Evolutionary conservation across 1,140 invertebrate species (phyloP).

Genomic region (Nixonia krombeini): DNA sequence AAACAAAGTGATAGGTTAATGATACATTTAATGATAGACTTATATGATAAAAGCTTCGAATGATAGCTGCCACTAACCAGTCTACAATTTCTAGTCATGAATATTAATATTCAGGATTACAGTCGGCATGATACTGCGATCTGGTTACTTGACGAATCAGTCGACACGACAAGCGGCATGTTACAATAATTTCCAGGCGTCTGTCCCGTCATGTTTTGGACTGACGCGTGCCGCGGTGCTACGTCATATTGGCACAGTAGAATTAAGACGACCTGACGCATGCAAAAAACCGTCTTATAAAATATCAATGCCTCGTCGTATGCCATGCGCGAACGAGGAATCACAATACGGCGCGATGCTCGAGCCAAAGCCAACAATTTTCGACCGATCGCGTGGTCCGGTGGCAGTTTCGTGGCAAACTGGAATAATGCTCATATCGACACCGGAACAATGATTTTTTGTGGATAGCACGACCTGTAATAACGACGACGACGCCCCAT

Average conservation of each 20-base stretch:
- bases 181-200: too few relatives aligned
- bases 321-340: slow-evolving; percentile 28
- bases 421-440: slow-evolving; percentile 35
- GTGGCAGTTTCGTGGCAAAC: slow-evolving; percentile 26
- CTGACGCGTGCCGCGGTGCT: slow-evolving; percentile 43
- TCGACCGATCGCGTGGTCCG: slow-evolving; percentile 28
- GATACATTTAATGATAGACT: too few relatives aligned
- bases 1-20: too few relatives aligned
- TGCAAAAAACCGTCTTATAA: slow-evolving; percentile 28
- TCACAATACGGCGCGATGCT: slow-evolving; percentile 31
- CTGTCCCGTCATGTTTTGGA: slow-evolving; percentile 45
- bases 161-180: too few relatives aligned
- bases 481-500: slow-evolving; percentile 24
- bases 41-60: too few relatives aligned
- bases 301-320: slow-evolving; percentile 40
- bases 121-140: too few relatives aligned
- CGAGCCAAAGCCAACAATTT: slow-evolving; percentile 38
- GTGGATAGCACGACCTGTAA: slow-evolving; percentile 26
- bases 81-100: too few relatives aligned
- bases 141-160: too few relatives aligned
- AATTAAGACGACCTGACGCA: slow-evolving; percentile 30
- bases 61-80: too few relatives aligned
- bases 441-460: slow-evolving; percentile 36
- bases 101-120: too few relatives aligned
- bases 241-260: slow-evolving; percentile 28